A percentile compares a stretch with the other conserved stretches of the same genome.
These are phyloP conservation scores for Drosophila nigritarsus DNA, from an alignment of 2,888 invertebrate species.

Conservation along the genomic window DNA sequence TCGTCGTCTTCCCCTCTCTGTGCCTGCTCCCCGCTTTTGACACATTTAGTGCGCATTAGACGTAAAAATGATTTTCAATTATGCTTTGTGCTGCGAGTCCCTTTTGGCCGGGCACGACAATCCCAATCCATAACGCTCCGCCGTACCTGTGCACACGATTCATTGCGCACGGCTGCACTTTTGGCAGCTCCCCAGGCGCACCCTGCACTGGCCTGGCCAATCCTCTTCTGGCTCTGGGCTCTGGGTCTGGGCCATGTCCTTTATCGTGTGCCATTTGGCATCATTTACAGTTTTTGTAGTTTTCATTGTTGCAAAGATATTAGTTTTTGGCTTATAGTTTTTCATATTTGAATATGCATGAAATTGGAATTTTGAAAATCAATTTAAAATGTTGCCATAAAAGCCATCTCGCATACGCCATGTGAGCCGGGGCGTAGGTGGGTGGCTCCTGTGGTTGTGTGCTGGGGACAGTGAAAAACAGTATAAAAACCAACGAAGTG, in stretches of 20 bases:
- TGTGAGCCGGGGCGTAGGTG: slow-evolving; percentile 12
- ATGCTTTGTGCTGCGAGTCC: slow-evolving; percentile 44
- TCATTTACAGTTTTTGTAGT: slow-evolving; percentile 65
- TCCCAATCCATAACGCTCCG: slow-evolving; percentile 46
- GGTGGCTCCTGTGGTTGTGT: background rate
- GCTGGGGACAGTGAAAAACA: background rate
- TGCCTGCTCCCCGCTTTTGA: slow-evolving; percentile 21
- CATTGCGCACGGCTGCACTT: slow-evolving; percentile 79
- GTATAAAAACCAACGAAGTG: slow-evolving; percentile 38
- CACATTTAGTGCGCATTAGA: slow-evolving; percentile 52
- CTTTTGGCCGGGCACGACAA: slow-evolving; percentile 25
- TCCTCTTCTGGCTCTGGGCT: background rate
- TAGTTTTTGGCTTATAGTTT: slow-evolving; percentile 31
- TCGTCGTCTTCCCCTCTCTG: background rate
- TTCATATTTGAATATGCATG: slow-evolving; percentile 66
- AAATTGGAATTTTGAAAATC: slow-evolving; percentile 62
- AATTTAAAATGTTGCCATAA: slow-evolving; percentile 54
- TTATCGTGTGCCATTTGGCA: slow-evolving; percentile 53
- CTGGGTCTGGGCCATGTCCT: background rate
- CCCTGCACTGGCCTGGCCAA: slow-evolving; percentile 1
- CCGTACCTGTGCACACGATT: slow-evolving; percentile 71
- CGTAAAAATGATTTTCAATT: slow-evolving; percentile 71
- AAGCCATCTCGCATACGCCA: slow-evolving; percentile 50
- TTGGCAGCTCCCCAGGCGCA: slow-evolving; percentile 42
- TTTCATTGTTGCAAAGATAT: slow-evolving; percentile 26